A percentile compares a stretch with the other conserved stretches of the same genome.
These are phyloP conservation scores for Rosalia funebris DNA, from an alignment of 2,888 invertebrate genomes.

Conservation along the genomic window DNA sequence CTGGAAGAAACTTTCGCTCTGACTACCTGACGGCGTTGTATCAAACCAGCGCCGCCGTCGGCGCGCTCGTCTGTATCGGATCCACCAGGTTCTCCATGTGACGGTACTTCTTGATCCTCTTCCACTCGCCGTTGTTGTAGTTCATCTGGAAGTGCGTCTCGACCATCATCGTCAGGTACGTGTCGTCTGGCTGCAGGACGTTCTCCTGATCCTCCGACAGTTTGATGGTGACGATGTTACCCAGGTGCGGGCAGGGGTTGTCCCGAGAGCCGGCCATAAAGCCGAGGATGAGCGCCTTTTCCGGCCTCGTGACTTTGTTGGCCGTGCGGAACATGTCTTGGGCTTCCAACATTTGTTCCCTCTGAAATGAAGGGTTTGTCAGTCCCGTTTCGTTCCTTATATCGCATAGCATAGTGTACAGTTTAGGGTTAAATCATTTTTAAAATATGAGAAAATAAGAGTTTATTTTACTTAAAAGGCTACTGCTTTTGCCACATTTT, in stretches of 20 bases:
- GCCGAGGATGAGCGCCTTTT: constrained; percentile 96
- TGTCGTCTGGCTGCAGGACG: constrained; percentile 86
- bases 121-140: constrained; percentile 98
- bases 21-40: constrained; percentile 36
- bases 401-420: no score
- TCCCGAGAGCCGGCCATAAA: constrained; percentile 99
- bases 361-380: constrained; percentile 73
- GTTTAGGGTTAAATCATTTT: no score
- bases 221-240: constrained; percentile 96
- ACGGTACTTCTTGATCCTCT: constrained; percentile 89
- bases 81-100: constrained; percentile 71
- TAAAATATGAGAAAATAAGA: no score
- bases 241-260: constrained; percentile 97
- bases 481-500: no score
- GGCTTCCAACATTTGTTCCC: constrained; percentile 95
- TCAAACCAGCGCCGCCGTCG: constrained; percentile 53
- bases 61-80: constrained; percentile 57
- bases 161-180: constrained; percentile 79
- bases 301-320: constrained; percentile 94
- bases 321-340: constrained; percentile 98
- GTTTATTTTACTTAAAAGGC: no score
- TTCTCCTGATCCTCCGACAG: constrained; percentile 92
- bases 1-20: no score
- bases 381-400: no score
- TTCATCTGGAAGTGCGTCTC: constrained; percentile 99